Percentiles rank a stretch among this genome's conserved stretches.
phyloP scores from a whole-genome alignment of 2,888 invertebrate species.

The Hyles lineata region DNA sequence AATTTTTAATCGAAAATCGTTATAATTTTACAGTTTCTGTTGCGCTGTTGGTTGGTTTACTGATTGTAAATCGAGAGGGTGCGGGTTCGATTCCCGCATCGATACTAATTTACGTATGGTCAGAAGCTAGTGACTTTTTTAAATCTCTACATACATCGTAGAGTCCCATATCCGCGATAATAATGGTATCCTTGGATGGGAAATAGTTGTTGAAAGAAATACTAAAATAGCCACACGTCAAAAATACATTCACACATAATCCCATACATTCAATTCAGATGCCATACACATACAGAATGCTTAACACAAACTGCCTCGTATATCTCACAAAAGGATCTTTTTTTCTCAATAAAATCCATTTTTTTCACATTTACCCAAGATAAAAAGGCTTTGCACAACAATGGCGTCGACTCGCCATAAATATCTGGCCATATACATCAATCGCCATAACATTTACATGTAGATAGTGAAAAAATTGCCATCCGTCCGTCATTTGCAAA shows the following conservation, averaged over 20 bases:
- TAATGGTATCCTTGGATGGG: no score
- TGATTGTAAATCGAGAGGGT: no score
- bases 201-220: no score
- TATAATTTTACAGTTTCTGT: no score
- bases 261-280: not conserved
- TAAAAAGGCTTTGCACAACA: constrained; percentile 27
- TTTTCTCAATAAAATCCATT: constrained; percentile 23
- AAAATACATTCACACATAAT: not conserved
- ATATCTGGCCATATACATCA: constrained; percentile 49
- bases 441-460: constrained; percentile 63
- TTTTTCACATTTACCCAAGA: constrained; percentile 26
- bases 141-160: no score
- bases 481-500: constrained; percentile 44
- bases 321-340: constrained; percentile 13
- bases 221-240: not conserved
- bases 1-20: not conserved
- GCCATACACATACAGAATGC: constrained; percentile 8
- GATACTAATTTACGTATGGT: no score
- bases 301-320: constrained; percentile 20
- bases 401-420: constrained; percentile 50
- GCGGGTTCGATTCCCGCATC: no score
- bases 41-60: no score
- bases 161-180: no score
- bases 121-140: no score
- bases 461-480: constrained; percentile 60